Conservation (phyloP, 2,888 invertebrate genomes). For the Elmis aenea region DNA sequence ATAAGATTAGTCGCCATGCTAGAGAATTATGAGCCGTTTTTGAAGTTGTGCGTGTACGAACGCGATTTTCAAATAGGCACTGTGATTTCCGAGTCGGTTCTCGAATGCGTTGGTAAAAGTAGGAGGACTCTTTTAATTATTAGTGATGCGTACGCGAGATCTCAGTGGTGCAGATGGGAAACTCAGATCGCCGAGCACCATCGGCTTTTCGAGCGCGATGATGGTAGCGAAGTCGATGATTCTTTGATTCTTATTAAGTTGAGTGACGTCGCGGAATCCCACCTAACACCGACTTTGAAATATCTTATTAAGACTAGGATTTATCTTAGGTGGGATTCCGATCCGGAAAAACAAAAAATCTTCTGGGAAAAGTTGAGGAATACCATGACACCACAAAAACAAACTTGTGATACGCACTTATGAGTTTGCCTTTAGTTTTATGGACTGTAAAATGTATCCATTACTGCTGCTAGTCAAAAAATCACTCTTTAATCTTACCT, state of each 20-base stretch:
- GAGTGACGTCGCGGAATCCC: constrained; percentile 53
- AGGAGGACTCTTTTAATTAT: constrained; percentile 61
- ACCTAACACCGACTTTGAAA: constrained; percentile 56
- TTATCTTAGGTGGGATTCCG: constrained; percentile 58
- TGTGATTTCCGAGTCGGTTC: constrained; percentile 61
- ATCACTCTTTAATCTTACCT: no score
- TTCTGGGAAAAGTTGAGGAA: constrained; percentile 42
- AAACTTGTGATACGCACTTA: constrained; percentile 8
- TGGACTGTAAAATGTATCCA: no score
- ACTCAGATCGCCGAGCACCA: constrained; percentile 64
- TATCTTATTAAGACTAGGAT: constrained; percentile 60
- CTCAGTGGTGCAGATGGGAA: constrained; percentile 71
- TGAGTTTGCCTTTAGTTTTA: neutral
- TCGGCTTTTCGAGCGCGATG: constrained; percentile 53
- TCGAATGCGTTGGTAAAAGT: constrained; percentile 59
- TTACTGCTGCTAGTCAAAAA: no score
- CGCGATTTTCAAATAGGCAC: constrained; percentile 62
- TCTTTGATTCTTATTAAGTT: constrained; percentile 59
- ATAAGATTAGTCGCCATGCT: constrained; percentile 55
- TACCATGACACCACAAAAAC: constrained; percentile 27
- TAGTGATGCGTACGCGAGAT: constrained; percentile 63
- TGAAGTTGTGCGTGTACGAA: constrained; percentile 65
- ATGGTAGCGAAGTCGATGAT: constrained; percentile 51
- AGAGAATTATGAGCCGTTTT: constrained; percentile 55
- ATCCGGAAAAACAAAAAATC: constrained; percentile 37